Evolutionary conservation across 2,113 vertebrate genomes (phyloP), one percentile per base, ranked within the genome.

Genomic region (Podarcis muralis): DNA sequence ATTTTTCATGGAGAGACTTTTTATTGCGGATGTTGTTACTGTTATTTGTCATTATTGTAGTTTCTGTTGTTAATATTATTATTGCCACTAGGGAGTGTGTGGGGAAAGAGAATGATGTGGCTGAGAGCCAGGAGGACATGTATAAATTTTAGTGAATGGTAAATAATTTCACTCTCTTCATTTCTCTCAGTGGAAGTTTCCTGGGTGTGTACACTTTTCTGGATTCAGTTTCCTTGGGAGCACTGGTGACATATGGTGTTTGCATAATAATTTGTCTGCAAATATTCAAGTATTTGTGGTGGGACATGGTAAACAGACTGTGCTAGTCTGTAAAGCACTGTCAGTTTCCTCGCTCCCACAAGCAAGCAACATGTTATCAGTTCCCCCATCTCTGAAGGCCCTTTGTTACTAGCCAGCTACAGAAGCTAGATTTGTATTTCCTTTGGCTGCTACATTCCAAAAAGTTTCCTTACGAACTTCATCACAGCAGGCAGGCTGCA

Each of bases 61-160:
- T 53, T 53, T 53, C 48, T 53, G 48, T 53, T 53, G 48, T 53
- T 53, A 53, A 53, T 53, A 53, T 53, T 53, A 12, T 53, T 53
- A 53, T 53, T 12, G 11, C 9, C 48, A 53, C 48, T 53, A 53
- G 48, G 48, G 48, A 53, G 48, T 12, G 2, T 53, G 48, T 53
- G 48, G 48, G 11, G 1, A 53, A 53, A 53, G 48, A 53, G 48
- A 90, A 86, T 87, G 72, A 25, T 59, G 81, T 57, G 85, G 94
- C 94, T 93, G 91, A 62, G 22, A 87, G 88, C 84, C 72, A 90
- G 86, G 90, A 90, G 78, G 30, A 68, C 94, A 93, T 95, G 93
- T 81, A 92, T 93, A 93, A 87, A 66, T 68, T 92, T 96, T 95
- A 95, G 85, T 35, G 48, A 95, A 89, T 40, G 66, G 92, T 95